A percentile compares a stretch with the other conserved stretches of the same genome.
Conservation (phyloP, 53 echinoderm and acorn worm genomes). For the Antedon mediterranea region DNA sequence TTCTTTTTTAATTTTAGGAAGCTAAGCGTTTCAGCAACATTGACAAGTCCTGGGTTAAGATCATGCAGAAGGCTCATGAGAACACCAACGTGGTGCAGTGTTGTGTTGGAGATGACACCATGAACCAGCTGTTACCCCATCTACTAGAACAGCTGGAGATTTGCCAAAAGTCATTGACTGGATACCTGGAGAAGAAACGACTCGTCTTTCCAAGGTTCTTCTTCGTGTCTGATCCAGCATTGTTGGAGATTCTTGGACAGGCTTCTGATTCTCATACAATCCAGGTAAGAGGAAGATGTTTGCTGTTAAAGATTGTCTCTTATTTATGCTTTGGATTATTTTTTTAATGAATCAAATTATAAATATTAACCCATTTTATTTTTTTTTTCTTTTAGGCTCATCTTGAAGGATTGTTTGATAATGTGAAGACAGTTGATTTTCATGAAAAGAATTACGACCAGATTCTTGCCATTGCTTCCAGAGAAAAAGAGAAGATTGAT, state of each 20-base stretch:
- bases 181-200: conserved; percentile 99
- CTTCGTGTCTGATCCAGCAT: conserved; percentile 95
- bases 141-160: conserved; percentile 98
- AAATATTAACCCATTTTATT: background rate
- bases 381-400: conserved; percentile 32
- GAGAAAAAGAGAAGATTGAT: conserved; percentile 93
- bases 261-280: conserved; percentile 98
- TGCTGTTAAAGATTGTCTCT: too few relatives aligned
- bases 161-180: conserved; percentile 97
- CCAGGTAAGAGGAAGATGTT: conserved; percentile 41
- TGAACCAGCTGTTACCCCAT: conserved; percentile 94
- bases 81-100: conserved; percentile 92
- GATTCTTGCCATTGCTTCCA: conserved; percentile 69
- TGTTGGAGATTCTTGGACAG: conserved; percentile 97
- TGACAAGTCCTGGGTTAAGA: conserved; percentile 98
- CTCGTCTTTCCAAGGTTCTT: conserved; percentile 97
- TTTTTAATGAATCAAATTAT: too few relatives aligned
- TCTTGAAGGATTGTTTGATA: conserved; percentile 93
- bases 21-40: conserved; percentile 99
- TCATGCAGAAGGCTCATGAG: conserved; percentile 99
- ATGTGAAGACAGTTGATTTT: conserved; percentile 87
- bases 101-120: conserved; percentile 92
- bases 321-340: too few relatives aligned
- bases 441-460: conserved; percentile 96
- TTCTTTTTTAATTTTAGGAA: conserved; percentile 83